Evolutionary conservation across 2,797 vertebrate genomes (phyloP).

Genomic region (Agapornis canus): DNA sequence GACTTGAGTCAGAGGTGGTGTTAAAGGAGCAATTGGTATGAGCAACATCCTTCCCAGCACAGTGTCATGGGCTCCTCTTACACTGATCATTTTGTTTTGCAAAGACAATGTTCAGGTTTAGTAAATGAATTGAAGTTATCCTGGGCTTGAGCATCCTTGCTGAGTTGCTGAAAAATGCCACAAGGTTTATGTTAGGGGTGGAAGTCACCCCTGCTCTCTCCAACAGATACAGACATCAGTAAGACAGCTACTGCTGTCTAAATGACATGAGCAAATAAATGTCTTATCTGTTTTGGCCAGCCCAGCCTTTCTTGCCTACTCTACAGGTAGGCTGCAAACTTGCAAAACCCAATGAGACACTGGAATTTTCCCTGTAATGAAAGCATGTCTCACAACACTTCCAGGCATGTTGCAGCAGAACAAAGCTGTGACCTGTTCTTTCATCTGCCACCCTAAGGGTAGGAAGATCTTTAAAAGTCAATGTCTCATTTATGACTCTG

Average conservation of each 20-base stretch:
- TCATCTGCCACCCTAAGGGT: constrained; percentile 42
- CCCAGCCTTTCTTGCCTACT: not conserved
- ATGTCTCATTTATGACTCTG: constrained; percentile 43
- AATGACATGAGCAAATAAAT: not conserved
- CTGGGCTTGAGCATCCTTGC: not conserved
- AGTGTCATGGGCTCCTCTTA: not conserved
- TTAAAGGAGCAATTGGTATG: not conserved
- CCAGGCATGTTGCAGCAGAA: constrained; percentile 18
- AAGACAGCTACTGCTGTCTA: not conserved
- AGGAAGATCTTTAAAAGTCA: constrained; percentile 53
- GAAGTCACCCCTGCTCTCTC: not conserved
- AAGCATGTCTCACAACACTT: constrained; percentile 1
- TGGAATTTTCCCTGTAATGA: constrained; percentile 39
- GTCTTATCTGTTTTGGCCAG: not conserved
- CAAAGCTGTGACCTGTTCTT: constrained; percentile 50
- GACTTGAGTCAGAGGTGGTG: not conserved
- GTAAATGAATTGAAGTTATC: not conserved
- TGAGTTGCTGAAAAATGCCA: not conserved
- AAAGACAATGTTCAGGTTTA: not conserved
- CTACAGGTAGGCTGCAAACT: not conserved
- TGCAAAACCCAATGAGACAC: constrained; percentile 7
- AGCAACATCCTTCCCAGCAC: not conserved
- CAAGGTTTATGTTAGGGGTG: not conserved
- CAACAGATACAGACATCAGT: not conserved
- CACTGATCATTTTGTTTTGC: not conserved